Conservation (phyloP, 2,888 invertebrate species). For the Diadegma fenestrale region DNA sequence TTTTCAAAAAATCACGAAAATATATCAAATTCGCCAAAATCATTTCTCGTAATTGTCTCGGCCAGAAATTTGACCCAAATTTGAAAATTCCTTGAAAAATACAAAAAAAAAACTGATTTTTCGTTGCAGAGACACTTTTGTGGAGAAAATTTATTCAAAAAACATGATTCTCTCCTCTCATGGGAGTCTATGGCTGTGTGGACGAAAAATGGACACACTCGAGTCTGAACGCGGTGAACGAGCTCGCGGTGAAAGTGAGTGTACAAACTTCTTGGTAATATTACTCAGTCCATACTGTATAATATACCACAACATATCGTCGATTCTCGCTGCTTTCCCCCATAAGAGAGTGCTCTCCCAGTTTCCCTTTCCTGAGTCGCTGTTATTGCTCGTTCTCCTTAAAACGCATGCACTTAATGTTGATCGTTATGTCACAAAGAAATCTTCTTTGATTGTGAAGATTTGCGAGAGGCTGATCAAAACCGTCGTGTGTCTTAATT, state of each 20-base stretch:
- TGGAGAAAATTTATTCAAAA: slow-evolving; percentile 25
- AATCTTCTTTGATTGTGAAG: slow-evolving; percentile 52
- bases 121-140: slow-evolving; percentile 35
- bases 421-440: slow-evolving; percentile 78
- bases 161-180: slow-evolving; percentile 16
- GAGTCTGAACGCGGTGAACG: slow-evolving; percentile 50
- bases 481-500: neutral
- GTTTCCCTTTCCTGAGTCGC: slow-evolving; percentile 68
- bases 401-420: slow-evolving; percentile 80
- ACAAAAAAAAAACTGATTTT: neutral
- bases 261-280: slow-evolving; percentile 52
- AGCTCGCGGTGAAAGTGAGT: slow-evolving; percentile 79
- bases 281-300: slow-evolving; percentile 33
- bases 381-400: slow-evolving; percentile 77
- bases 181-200: slow-evolving; percentile 5
- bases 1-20: neutral
- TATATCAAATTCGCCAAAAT: neutral
- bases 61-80: neutral
- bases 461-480: no score
- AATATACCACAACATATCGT: slow-evolving; percentile 40
- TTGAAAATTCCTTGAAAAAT: neutral
- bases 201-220: slow-evolving; percentile 51
- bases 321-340: slow-evolving; percentile 80
- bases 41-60: neutral
- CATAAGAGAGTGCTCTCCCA: slow-evolving; percentile 73